These are phyloP conservation scores for Dicaeum eximium DNA, from an alignment of 2,113 vertebrate species.

Conservation along the genomic window DNA sequence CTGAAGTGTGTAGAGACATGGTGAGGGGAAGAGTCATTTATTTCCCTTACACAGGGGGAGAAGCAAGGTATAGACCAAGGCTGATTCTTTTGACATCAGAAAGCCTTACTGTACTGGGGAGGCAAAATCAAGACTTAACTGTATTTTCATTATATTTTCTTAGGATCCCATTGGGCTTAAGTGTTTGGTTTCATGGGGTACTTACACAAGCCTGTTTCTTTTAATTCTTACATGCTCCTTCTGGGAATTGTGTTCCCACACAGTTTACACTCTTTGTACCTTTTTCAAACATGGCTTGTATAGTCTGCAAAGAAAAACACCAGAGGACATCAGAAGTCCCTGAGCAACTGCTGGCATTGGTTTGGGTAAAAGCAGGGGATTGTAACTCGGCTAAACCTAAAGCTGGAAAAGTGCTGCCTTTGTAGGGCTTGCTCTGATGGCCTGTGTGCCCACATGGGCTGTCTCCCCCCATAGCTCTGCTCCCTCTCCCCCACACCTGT, in stretches of 20 bases:
- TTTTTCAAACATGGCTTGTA: background rate
- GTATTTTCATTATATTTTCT: background rate
- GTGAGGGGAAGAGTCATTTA: background rate
- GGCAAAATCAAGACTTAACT: background rate
- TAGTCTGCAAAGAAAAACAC: background rate
- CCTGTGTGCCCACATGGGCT: rapidly evolving
- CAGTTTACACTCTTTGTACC: background rate
- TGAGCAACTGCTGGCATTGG: background rate
- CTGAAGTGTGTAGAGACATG: background rate
- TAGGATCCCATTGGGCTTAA: background rate
- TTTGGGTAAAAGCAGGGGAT: background rate
- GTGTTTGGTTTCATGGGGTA: background rate
- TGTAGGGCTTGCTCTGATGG: background rate
- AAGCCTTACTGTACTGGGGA: background rate
- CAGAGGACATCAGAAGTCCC: background rate
- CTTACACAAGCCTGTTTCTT: background rate
- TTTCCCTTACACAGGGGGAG: background rate
- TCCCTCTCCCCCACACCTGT: background rate
- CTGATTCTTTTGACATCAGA: background rate
- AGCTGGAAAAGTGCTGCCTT: background rate
- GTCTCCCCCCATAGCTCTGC: background rate
- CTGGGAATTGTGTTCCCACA: background rate
- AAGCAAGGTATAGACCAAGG: background rate
- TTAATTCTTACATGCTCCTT: background rate
- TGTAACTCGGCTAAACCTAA: background rate